Evolutionary conservation across 2,113 vertebrate genomes (phyloP).

Genomic region (Laticauda colubrina): DNA sequence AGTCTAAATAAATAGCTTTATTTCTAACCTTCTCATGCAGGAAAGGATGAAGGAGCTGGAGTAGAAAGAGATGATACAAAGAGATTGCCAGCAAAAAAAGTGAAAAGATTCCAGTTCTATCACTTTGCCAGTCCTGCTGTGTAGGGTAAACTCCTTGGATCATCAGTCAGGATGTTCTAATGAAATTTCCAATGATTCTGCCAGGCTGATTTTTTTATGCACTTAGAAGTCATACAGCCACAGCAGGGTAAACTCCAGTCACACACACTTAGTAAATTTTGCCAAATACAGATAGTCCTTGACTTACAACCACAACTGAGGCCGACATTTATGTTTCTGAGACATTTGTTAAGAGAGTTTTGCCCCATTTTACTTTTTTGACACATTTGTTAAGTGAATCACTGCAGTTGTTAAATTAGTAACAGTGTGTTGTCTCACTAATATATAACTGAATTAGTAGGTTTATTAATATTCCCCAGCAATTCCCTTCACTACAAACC

Average conservation of each 20-base stretch:
- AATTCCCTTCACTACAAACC: not conserved
- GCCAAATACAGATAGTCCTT: not conserved
- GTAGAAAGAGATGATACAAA: not conserved
- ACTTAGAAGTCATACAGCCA: not conserved
- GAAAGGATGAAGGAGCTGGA: not conserved
- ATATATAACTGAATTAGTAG: not conserved
- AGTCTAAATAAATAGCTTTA: not conserved
- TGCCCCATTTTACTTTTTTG: not conserved
- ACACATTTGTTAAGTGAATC: not conserved
- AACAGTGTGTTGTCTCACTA: not conserved
- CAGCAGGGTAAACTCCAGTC: not conserved
- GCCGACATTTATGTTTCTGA: not conserved
- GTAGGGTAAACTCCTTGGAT: not conserved
- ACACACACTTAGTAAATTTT: not conserved
- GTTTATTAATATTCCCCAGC: not conserved
- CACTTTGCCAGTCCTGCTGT: not conserved
- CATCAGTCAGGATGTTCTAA: not conserved
- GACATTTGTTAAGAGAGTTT: not conserved
- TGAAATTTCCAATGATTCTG: not conserved
- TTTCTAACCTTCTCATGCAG: not conserved
- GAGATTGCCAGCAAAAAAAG: not conserved
- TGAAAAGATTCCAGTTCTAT: not conserved
- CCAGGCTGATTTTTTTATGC: not conserved
- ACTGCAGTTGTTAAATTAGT: not conserved
- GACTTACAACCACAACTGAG: not conserved